A percentile compares a stretch with the other conserved stretches of the same genome.
These are phyloP conservation scores for Sebastes diaconus DNA, from an alignment of 2,797 vertebrate species.

Conservation along the genomic window DNA sequence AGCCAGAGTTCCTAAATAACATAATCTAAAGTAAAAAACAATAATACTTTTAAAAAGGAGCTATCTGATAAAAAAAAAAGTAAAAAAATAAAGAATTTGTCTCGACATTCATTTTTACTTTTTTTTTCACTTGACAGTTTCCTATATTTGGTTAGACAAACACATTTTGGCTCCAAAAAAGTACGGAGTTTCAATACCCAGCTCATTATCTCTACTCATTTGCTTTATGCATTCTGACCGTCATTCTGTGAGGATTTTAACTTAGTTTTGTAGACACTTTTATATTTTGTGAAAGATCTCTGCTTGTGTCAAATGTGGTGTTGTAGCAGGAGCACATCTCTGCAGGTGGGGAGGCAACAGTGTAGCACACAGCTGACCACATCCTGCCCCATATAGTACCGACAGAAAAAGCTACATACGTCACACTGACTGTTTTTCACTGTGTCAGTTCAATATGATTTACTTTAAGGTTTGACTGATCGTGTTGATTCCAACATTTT, in stretches of 20 bases:
- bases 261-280: not conserved
- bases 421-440: slow-evolving; percentile 52
- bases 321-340: slow-evolving; percentile 28
- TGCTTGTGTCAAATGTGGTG: slow-evolving; percentile 20
- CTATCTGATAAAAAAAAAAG: not conserved
- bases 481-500: not conserved
- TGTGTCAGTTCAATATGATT: slow-evolving; percentile 26
- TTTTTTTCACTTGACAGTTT: not conserved
- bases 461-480: slow-evolving; percentile 10
- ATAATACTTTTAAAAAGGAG: not conserved
- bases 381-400: slow-evolving; percentile 61
- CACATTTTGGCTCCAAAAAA: not conserved
- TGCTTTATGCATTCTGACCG: not conserved
- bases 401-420: slow-evolving; percentile 22
- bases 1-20: not conserved
- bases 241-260: not conserved
- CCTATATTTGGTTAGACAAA: not conserved
- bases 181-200: not conserved
- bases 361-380: slow-evolving; percentile 64
- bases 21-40: not conserved
- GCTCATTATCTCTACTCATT: not conserved
- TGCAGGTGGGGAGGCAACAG: slow-evolving; percentile 68
- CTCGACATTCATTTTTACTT: too few relatives aligned
- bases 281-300: not conserved
- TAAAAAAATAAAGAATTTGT: not conserved